phyloP scores from a whole-genome alignment of 1,140 invertebrate genomes.

The Anadara kagoshimensis region DNA sequence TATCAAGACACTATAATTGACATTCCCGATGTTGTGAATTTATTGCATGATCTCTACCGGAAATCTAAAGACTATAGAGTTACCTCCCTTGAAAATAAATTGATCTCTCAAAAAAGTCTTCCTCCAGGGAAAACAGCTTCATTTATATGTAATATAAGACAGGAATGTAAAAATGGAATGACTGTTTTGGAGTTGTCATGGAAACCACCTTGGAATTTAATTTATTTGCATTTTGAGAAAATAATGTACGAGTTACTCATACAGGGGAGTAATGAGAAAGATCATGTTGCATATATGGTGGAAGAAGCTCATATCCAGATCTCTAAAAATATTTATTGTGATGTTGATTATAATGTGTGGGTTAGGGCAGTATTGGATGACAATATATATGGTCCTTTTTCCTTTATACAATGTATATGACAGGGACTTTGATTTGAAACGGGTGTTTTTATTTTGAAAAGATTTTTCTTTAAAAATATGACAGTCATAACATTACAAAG shows the following conservation, averaged over 20 bases:
- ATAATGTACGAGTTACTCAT: conserved; percentile 54
- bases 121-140: conserved; percentile 4
- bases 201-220: conserved; percentile 51
- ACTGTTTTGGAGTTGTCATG: conserved; percentile 21
- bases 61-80: conserved; percentile 14
- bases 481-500: too few species aligned
- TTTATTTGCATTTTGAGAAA: conserved; percentile 27
- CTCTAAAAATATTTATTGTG: background rate
- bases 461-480: too few species aligned
- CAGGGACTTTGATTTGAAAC: too few species aligned
- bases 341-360: conserved; percentile 34
- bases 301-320: conserved; percentile 5
- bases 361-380: conserved; percentile 31
- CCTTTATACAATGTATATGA: background rate
- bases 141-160: conserved; percentile 26
- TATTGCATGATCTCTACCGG: conserved; percentile 34
- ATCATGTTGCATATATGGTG: conserved; percentile 8
- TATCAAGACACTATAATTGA: conserved; percentile 77
- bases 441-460: too few species aligned
- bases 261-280: conserved; percentile 23
- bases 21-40: conserved; percentile 54
- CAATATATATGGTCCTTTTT: background rate
- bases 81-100: conserved; percentile 7
- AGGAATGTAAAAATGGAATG: background rate
- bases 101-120: background rate